Conservation (phyloP, 2,888 invertebrate species). For the Monochamus alternatus region DNA sequence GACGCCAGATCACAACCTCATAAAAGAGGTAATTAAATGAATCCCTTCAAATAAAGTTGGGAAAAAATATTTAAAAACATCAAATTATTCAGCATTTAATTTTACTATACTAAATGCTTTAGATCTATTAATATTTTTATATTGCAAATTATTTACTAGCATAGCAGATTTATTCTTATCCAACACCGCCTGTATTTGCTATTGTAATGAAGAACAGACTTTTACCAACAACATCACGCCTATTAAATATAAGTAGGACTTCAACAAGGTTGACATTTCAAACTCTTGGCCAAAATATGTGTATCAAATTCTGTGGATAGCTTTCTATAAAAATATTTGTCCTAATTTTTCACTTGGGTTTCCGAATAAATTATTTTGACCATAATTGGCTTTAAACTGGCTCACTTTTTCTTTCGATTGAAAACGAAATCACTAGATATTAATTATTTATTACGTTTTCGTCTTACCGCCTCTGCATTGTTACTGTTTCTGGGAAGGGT, state of each 20-base stretch:
- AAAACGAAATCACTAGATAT: not conserved
- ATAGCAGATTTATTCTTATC: too few relatives aligned
- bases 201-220: constrained; percentile 7
- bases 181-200: not conserved
- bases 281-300: constrained; percentile 1
- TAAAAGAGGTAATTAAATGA: too few relatives aligned
- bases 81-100: too few relatives aligned
- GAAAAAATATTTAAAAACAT: too few relatives aligned
- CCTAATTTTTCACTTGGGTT: constrained; percentile 11
- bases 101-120: too few relatives aligned
- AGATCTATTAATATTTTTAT: too few relatives aligned
- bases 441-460: too few relatives aligned
- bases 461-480: not conserved
- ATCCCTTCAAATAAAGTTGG: too few relatives aligned
- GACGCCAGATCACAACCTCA: too few relatives aligned
- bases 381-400: not conserved
- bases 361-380: not conserved
- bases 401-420: not conserved
- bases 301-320: not conserved
- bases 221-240: constrained; percentile 17
- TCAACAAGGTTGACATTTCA: constrained; percentile 15
- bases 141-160: too few relatives aligned
- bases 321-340: constrained; percentile 23
- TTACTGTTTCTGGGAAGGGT: not conserved
- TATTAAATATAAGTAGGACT: constrained; percentile 14